Evolutionary conservation across 2,113 vertebrate species (phyloP).

Genomic region (Saguinus imperator): DNA sequence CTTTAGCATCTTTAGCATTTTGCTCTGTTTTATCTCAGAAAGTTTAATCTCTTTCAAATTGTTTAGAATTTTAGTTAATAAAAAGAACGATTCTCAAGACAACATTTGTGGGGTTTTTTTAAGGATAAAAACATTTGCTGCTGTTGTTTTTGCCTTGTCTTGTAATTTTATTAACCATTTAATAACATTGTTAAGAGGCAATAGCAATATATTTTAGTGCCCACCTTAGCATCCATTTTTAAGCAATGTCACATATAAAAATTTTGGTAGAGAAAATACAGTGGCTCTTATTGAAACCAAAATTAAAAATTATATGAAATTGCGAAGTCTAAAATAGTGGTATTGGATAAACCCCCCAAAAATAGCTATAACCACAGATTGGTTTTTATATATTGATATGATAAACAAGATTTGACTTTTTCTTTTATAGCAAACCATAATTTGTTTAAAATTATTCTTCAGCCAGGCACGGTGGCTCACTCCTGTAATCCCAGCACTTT

Average conservation of each 20-base stretch:
- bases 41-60: constrained; percentile 5
- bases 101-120: neutral
- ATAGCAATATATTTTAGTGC: constrained; percentile 32
- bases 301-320: neutral
- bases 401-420: neutral
- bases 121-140: constrained; percentile 11
- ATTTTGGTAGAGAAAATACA: constrained; percentile 40
- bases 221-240: neutral
- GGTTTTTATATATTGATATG: constrained; percentile 15
- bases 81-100: constrained; percentile 18
- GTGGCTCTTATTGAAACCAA: neutral
- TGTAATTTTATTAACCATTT: constrained; percentile 25
- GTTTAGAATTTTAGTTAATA: constrained; percentile 1
- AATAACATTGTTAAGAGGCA: neutral
- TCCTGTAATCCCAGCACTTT: too few species aligned
- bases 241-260: neutral
- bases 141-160: constrained; percentile 34
- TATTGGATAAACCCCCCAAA: neutral
- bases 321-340: constrained; percentile 23
- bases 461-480: neutral
- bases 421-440: neutral
- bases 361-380: neutral
- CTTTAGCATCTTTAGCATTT: neutral
- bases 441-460: constrained; percentile 47
- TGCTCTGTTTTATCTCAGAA: constrained; percentile 32